Conservation (phyloP, 2,888 invertebrate species). For the Ctenicera cuprea region DNA sequence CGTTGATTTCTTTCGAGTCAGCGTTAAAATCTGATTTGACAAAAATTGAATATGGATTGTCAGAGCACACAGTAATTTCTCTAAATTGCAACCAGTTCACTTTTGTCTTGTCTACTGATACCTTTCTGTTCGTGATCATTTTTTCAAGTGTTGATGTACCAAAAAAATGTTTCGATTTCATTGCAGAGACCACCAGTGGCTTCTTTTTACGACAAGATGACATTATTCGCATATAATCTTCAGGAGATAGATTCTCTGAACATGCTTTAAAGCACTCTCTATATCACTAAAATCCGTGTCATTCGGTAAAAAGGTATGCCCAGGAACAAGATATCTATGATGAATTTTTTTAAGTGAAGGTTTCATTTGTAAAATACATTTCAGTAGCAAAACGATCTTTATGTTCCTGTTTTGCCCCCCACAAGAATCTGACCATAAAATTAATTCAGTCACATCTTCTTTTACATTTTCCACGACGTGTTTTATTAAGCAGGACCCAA, state of each 20-base stretch:
- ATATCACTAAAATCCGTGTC: neutral
- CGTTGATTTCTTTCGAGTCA: no score
- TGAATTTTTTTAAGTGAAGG: neutral
- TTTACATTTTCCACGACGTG: neutral
- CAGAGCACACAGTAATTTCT: no score
- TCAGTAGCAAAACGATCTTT: neutral
- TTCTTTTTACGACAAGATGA: neutral
- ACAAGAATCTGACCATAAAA: neutral
- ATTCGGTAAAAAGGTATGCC: slow-evolving; percentile 6
- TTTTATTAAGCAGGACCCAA: neutral
- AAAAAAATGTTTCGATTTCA: no score
- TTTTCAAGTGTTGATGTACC: no score
- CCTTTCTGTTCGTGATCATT: no score
- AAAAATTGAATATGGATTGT: no score
- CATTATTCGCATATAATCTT: neutral
- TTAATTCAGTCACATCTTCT: neutral
- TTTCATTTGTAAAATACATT: neutral
- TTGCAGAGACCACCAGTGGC: no score
- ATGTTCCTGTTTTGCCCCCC: slow-evolving; percentile 1
- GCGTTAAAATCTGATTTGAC: no score
- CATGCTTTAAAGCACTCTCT: neutral
- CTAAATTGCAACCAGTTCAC: no score
- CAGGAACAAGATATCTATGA: neutral
- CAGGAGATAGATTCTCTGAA: neutral
- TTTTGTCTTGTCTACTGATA: no score